Evolutionary conservation across 2,113 vertebrate species (phyloP), one percentile per base, ranked within the genome.

Genomic region (Xenopus borealis): DNA sequence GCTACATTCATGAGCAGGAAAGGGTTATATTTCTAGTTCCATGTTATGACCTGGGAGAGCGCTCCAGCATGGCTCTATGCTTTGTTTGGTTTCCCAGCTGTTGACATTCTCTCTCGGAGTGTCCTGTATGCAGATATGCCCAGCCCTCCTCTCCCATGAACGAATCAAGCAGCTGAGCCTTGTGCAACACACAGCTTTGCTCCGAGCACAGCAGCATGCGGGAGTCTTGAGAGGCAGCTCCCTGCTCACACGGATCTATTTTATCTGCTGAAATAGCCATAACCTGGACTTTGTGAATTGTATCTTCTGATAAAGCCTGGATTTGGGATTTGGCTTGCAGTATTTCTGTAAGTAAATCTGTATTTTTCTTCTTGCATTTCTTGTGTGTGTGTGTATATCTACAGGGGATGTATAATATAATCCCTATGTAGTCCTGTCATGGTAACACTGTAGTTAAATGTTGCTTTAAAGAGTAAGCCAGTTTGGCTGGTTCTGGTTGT

Each of bases 71-170:
- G 55, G 73, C 47, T 20, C 17, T 40, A 16, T 59, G 66, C 65
- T 67, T 46, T 57, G 57, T 59, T 62, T 53, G 55, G 33, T 74
- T 53, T 59, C 64, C 72, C 64, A 74, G 72, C 72, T 74, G 72
- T 66, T 73, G 72, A 67, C 47, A 65, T 45, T 44, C 63, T 73
- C 33, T 20, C 19, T 27, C 27, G 58, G 58, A 58, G 52, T 66
- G 72, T 67, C 72, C 53, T 75, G 44, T 67, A 20, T 50, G 44
- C 55, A 67, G 52, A 45, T 62, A 40, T 55, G 73, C 58, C 73
- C 73, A 63, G 33, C 73, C 73, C 73, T 68, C 59, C 6, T 50
- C 33, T 19, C 27, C 52, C 66, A 53, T 59, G 46, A 69, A 59
- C 73, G 30, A 76, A 69, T 76, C 66, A 69, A 52, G 33, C 47